Base-by-base conservation (phyloP, 2,797 vertebrate species). In the Typhlichthys subterraneus region DNA sequence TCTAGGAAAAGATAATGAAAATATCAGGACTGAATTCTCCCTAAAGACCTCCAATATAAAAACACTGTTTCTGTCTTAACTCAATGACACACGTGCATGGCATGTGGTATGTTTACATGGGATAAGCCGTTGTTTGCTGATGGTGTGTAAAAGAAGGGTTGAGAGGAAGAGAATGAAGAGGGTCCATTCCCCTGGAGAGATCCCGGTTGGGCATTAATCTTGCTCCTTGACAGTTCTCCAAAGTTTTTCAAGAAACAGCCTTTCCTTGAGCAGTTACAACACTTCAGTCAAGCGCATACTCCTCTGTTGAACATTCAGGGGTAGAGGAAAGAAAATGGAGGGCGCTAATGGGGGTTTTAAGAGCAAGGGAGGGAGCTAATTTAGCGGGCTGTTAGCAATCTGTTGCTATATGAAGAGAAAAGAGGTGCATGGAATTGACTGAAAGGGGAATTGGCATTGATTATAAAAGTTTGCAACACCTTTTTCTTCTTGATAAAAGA, bases 261-360 rank as follows among this genome's bases (percentile, higher is more conserved):
- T 92, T 92, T 93, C 90, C 91, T 90, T 91, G 73, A 88, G 90
- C 87, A 87, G 92, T 93, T 93, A 93, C 91, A 92, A 91, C 86
- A 87, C 91, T 89, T 92, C 89, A 89, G 73, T 92, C 88, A 91
- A 89, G 89, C 90, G 90, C 86, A 86, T 85, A 87, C 83, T 8
- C 76, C 76, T 51, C 65, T 64, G 69, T 70, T 84, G 75, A 79
- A 81, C 75, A 67, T 84, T 79, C 71, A 53, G 63, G 70, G 61
- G 77, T 69, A 60, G 63, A 63, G 68, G 61, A 57, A 60, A 53
- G 59, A 61, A 59, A 70, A 73, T 80, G 76, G 74, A 79, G 68
- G 72, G 76, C 69, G 69, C 65, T 61, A 45, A 55, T 61, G 67
- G 65, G 70, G 58, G 54, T 65, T 62, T 47, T 29, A 54, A 10